Percentiles rank a stretch among this genome's conserved stretches.
Evolutionary conservation across 2,113 vertebrate species (phyloP).

Genomic region (Rhea americana): DNA sequence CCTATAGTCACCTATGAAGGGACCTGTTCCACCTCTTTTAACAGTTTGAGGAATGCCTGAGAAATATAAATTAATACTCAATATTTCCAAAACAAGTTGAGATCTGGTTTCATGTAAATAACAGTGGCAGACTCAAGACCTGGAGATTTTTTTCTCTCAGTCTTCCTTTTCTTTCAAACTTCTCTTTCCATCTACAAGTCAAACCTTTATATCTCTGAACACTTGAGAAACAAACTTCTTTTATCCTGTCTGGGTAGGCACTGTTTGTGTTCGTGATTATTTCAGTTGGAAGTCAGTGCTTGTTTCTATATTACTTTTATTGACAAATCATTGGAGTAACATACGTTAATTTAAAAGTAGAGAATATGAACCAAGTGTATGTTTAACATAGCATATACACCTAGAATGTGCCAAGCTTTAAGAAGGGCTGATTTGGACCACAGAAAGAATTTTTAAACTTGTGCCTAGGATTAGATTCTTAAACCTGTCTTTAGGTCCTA

Average conservation of each 20-base stretch:
- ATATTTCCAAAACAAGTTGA: neutral
- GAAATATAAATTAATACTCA: neutral
- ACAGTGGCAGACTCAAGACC: neutral
- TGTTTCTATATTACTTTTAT: neutral
- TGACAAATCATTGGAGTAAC: constrained; percentile 4
- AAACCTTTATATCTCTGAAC: neutral
- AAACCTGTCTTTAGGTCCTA: neutral
- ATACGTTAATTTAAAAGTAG: neutral
- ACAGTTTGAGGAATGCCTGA: neutral
- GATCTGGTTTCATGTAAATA: neutral
- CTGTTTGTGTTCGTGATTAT: neutral
- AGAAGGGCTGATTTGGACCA: neutral
- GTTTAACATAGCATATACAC: neutral
- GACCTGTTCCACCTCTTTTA: neutral
- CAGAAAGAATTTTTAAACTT: neutral
- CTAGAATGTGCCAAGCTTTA: neutral
- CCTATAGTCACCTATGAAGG: neutral
- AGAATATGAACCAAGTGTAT: neutral
- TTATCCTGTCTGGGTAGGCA: neutral
- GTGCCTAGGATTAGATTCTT: neutral
- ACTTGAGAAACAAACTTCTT: neutral
- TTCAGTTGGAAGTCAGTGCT: neutral
- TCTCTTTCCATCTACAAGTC: neutral
- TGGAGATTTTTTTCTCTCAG: neutral
- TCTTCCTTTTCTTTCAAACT: neutral